Conservation (phyloP, 1,140 invertebrate species). For the Heliconius hewitsoni region DNA sequence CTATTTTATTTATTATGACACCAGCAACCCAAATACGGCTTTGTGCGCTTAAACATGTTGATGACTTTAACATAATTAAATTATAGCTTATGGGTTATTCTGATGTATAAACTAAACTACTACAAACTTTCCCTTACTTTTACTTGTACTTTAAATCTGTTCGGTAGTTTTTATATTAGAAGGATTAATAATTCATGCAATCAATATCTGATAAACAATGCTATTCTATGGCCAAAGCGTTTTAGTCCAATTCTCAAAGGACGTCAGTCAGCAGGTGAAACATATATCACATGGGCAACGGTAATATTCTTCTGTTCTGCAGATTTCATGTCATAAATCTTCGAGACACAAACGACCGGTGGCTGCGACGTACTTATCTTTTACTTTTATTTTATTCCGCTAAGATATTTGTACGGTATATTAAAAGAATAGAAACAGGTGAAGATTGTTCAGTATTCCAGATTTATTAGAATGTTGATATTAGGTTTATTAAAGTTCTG, state of each 20-base stretch:
- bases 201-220: too few species aligned
- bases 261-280: conserved; percentile 45
- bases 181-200: too few species aligned
- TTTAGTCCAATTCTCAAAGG: conserved; percentile 31
- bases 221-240: conserved; percentile 8
- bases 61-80: too few species aligned
- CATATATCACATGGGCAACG: conserved; percentile 42
- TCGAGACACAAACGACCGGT: conserved; percentile 30
- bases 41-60: too few species aligned
- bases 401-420: conserved; percentile 31
- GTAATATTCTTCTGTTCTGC: conserved; percentile 26
- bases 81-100: too few species aligned
- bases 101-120: too few species aligned
- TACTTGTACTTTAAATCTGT: too few species aligned
- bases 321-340: conserved; percentile 28
- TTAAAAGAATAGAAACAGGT: conserved; percentile 14
- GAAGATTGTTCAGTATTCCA: not conserved
- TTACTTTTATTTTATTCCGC: conserved; percentile 28
- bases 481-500: not conserved
- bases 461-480: not conserved
- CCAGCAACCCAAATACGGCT: too few species aligned
- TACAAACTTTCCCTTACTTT: too few species aligned
- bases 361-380: conserved; percentile 37
- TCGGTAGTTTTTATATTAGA: too few species aligned
- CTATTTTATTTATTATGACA: too few species aligned